These are phyloP conservation scores for Holothuria scabra DNA, from an alignment of 53 echinoderm and acorn worm genomes.

Conservation along the genomic window DNA sequence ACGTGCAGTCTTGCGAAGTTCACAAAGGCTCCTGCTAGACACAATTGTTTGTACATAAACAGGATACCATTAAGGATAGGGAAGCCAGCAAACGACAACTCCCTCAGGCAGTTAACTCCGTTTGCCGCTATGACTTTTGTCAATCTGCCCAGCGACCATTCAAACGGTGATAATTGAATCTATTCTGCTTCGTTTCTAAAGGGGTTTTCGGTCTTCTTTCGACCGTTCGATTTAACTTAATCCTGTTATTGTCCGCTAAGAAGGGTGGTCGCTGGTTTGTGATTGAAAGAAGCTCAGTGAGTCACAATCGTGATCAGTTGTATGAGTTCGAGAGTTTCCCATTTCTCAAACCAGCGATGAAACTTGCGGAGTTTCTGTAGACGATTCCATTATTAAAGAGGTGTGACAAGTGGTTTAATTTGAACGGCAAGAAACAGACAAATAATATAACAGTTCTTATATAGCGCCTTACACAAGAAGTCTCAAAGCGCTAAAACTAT, in stretches of 20 bases:
- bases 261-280: constrained; percentile 20
- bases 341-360: too few relatives aligned
- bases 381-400: too few relatives aligned
- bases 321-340: too few relatives aligned
- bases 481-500: too few relatives aligned
- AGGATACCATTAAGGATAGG: constrained; percentile 25
- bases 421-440: too few relatives aligned
- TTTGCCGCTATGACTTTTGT: constrained; percentile 21
- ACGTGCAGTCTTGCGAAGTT: too few relatives aligned
- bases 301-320: not conserved
- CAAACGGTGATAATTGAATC: constrained; percentile 38
- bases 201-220: constrained; percentile 6
- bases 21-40: not conserved
- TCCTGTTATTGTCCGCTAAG: constrained; percentile 15
- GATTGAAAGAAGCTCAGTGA: constrained; percentile 11
- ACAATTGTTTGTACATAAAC: constrained; percentile 35
- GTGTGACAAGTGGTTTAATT: too few relatives aligned
- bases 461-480: too few relatives aligned
- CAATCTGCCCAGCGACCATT: constrained; percentile 15
- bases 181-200: constrained; percentile 7
- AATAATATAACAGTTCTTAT: too few relatives aligned
- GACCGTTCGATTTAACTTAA: not conserved
- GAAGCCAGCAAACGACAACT: constrained; percentile 22
- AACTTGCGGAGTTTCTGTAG: too few relatives aligned
- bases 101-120: constrained; percentile 28